phyloP scores from a whole-genome alignment of 2,888 invertebrate genomes.

The Stenurella melanura region DNA sequence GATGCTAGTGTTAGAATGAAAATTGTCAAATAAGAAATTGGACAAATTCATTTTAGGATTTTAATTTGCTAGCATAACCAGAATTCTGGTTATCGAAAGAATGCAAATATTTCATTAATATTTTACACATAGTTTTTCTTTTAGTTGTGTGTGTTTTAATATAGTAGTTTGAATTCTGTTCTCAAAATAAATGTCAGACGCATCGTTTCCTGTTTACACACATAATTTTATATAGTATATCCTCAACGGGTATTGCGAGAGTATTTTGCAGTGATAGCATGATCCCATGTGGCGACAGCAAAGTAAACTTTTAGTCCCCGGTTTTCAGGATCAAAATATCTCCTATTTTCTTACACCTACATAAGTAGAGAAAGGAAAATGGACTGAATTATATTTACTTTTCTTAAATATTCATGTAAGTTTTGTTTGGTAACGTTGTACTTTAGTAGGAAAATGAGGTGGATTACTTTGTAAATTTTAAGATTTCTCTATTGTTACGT shows the following conservation, averaged over 20 bases:
- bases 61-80: too few relatives aligned
- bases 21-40: too few relatives aligned
- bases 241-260: conserved; percentile 17
- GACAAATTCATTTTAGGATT: too few relatives aligned
- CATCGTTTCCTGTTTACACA: background rate
- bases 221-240: conserved; percentile 4
- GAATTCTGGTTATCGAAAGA: too few relatives aligned
- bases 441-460: background rate
- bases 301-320: conserved; percentile 22
- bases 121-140: too few relatives aligned
- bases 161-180: background rate
- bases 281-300: conserved; percentile 26
- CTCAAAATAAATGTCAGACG: background rate
- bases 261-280: conserved; percentile 29
- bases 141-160: too few relatives aligned
- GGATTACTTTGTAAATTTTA: background rate
- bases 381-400: background rate
- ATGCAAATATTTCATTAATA: too few relatives aligned
- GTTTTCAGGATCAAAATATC: conserved; percentile 14
- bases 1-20: too few relatives aligned
- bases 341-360: background rate
- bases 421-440: background rate
- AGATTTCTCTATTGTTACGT: background rate
- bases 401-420: too few relatives aligned
- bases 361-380: background rate